Conservation (phyloP, 2,113 vertebrate species). For the Carlito syrichta region DNA sequence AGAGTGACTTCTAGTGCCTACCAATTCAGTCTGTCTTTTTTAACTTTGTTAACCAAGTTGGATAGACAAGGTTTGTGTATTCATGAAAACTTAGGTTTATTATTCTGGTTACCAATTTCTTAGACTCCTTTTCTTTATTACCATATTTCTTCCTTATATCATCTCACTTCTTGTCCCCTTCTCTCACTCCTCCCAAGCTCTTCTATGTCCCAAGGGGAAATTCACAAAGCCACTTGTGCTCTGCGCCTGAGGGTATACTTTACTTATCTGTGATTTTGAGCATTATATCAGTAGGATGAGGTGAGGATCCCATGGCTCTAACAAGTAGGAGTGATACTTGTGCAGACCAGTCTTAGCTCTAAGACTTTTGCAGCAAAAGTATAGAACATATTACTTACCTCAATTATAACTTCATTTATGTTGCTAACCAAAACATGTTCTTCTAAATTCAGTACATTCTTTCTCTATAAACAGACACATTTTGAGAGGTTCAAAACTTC, state of each 20-base stretch:
- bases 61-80: neutral
- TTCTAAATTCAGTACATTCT: neutral
- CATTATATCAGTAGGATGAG: neutral
- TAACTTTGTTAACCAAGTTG: neutral
- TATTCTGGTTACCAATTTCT: neutral
- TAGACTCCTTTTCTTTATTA: neutral
- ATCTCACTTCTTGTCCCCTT: neutral
- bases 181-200: neutral
- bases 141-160: neutral
- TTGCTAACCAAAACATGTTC: neutral
- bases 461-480: neutral
- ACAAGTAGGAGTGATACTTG: neutral
- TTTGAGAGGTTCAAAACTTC: no score
- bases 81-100: neutral
- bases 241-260: neutral
- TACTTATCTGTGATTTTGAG: neutral
- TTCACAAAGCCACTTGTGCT: neutral
- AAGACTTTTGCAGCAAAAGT: neutral
- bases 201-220: neutral
- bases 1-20: neutral
- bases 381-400: neutral
- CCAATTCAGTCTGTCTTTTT: neutral
- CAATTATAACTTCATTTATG: neutral
- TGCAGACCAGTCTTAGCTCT: neutral
- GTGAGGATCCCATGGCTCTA: neutral